Evolutionary conservation across 2,888 invertebrate genomes (phyloP).

Genomic region (Caenorhabditis angaria): DNA sequence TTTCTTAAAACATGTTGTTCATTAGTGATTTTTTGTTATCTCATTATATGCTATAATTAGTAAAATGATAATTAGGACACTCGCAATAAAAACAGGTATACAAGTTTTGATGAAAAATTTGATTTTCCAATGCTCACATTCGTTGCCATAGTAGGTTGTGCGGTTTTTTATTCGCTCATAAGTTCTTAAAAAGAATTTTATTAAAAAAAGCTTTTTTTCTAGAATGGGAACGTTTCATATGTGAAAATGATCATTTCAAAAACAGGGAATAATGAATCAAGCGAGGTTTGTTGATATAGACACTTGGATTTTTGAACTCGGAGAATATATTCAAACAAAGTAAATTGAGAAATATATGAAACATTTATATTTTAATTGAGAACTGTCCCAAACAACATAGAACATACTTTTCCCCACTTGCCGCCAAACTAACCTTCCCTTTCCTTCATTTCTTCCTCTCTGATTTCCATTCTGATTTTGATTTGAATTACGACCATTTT

Average conservation of each 20-base stretch:
- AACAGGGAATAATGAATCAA: too few relatives aligned
- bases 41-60: slow-evolving; percentile 32
- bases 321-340: too few relatives aligned
- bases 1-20: neutral
- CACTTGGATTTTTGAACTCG: too few relatives aligned
- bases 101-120: slow-evolving; percentile 46
- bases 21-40: slow-evolving; percentile 1
- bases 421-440: neutral
- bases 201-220: neutral
- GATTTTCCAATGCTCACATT: slow-evolving; percentile 45
- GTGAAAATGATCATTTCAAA: too few relatives aligned
- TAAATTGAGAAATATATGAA: too few relatives aligned
- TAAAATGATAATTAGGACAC: slow-evolving; percentile 32
- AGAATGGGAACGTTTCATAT: too few relatives aligned
- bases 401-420: neutral
- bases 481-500: neutral
- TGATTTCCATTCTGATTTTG: neutral
- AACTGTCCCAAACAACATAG: too few relatives aligned
- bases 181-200: neutral
- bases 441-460: neutral
- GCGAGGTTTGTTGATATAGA: too few relatives aligned
- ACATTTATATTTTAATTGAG: too few relatives aligned
- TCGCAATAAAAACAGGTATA: slow-evolving; percentile 39
- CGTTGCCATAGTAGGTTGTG: slow-evolving; percentile 52
- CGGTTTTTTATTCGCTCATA: slow-evolving; percentile 27